These are phyloP conservation scores for Pipistrellus kuhlii DNA, from an alignment of 2,797 vertebrate species.

Conservation along the genomic window DNA sequence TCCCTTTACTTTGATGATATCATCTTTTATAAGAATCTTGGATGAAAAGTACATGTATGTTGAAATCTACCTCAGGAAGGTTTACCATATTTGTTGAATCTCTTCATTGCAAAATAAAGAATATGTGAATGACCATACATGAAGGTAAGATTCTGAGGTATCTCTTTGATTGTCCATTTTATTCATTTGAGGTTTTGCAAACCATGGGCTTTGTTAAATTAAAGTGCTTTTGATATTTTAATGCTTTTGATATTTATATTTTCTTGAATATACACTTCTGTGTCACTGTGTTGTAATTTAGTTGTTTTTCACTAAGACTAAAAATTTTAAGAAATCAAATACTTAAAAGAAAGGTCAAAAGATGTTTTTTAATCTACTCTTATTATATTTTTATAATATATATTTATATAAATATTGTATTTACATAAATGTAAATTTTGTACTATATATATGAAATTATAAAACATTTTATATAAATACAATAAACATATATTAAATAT, in stretches of 20 bases:
- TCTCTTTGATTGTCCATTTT: not conserved
- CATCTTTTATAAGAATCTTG: not conserved
- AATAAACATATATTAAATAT: constrained; percentile 32
- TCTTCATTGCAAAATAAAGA: not conserved
- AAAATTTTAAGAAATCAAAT: constrained; percentile 50
- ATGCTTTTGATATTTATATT: constrained; percentile 36
- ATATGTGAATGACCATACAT: not conserved
- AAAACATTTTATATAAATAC: constrained; percentile 7
- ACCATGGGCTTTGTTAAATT: not conserved
- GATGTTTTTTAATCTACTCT: constrained; percentile 18
- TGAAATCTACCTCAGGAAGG: not conserved
- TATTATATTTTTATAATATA: constrained; percentile 25
- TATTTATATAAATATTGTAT: constrained; percentile 17
- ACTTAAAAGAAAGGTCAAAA: constrained; percentile 41
- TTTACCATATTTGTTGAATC: not conserved
- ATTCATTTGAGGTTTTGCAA: constrained; percentile 13
- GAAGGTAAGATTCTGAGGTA: not conserved
- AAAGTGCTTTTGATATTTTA: not conserved
- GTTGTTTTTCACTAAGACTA: not conserved
- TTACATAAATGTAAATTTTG: constrained; percentile 39
- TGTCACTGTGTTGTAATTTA: not conserved
- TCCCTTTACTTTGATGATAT: not conserved
- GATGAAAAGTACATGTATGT: not conserved
- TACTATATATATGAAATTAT: not conserved
- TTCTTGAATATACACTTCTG: not conserved